Evolutionary conservation across 1,140 invertebrate genomes (phyloP), one percentile per base, ranked within the genome.

Genomic region (Oryctes rhinoceros): DNA sequence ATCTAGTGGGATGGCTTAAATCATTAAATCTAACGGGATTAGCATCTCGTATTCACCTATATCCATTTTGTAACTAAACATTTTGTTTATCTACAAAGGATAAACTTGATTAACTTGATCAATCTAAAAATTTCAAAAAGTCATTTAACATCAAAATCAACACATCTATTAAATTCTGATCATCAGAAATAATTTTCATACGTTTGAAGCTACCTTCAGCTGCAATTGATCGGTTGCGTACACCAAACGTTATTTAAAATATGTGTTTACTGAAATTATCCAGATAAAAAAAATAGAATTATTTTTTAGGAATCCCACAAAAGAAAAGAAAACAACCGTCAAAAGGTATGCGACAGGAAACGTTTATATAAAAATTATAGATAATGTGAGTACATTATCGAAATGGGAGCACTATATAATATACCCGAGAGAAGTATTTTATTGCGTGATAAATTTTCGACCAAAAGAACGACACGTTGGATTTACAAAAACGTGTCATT

Each of bases 401-500:
- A 71, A 37, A 71, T 71, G 65, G 15, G 18, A 71, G 11, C 65
- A 71, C 65, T 24, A 15, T 37, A 71, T 71, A 71, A 71, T 71
- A 71, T 71, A 15, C 18, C 18, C 6, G 5, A 35, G 18, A 71
- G 65, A 71, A 71, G 65, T 71, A 71, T 71, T 71, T 71, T 71
- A 71, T 71, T 71, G 65, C 65, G 65, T 71, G 65, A 71, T 71
- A 71, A 71, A 24, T 71, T 71, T 71, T 71, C 65, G 20, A 11
- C 18, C 49, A 71, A 71, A 71, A 30, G 24, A 37, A 20, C 20
- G 18, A 35, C 30, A 71, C 65, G 65, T 35, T 30, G 20, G 65
- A 71, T 71, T 71, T 10, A 71, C 65, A 71, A 71, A 24, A 71
- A 71, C 65, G 65, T 71, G 65, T 71, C 65, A 71, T 71, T 71